Percentiles rank a stretch among this genome's conserved stretches.
phyloP scores from a whole-genome alignment of 2,888 invertebrate species.

The Drosophila anomalata region DNA sequence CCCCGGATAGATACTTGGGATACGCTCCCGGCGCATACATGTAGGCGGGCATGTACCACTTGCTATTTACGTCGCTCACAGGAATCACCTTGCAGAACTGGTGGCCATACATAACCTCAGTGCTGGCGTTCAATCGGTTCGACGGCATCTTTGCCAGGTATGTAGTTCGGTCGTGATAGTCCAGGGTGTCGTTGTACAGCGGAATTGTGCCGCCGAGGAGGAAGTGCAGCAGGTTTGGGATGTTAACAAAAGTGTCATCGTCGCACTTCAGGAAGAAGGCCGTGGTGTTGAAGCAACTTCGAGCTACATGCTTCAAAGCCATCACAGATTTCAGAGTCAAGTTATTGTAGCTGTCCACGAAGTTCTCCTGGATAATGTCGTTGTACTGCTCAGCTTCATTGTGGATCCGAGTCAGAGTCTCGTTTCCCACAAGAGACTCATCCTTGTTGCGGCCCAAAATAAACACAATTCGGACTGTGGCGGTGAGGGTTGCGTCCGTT shows the following conservation, averaged over 20 bases:
- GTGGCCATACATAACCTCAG: constrained; percentile 88
- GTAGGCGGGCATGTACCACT: constrained; percentile 93
- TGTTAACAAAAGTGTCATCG: constrained; percentile 93
- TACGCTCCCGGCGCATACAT: constrained; percentile 90
- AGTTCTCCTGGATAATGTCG: constrained; percentile 93
- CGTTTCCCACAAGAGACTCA: constrained; percentile 82
- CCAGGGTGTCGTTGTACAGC: constrained; percentile 82
- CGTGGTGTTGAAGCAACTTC: constrained; percentile 86
- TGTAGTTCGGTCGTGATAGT: constrained; percentile 76
- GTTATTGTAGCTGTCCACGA: constrained; percentile 93
- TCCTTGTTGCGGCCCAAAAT: constrained; percentile 78
- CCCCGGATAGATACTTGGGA: constrained; percentile 92
- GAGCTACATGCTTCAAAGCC: constrained; percentile 92
- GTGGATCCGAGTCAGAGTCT: constrained; percentile 87
- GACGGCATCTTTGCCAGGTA: constrained; percentile 69
- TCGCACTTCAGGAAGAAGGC: constrained; percentile 92
- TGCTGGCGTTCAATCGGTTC: constrained; percentile 81
- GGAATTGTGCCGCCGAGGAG: constrained; percentile 84
- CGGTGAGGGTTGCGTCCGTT: constrained; percentile 28
- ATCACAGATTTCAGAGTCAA: constrained; percentile 93
- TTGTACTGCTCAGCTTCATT: constrained; percentile 88
- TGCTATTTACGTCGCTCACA: constrained; percentile 89
- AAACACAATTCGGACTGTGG: constrained; percentile 79
- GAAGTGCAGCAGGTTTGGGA: constrained; percentile 87
- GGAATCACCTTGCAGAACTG: constrained; percentile 92